These are phyloP conservation scores for Semaprochilodus insignis DNA, from an alignment of 2,797 vertebrate species.

Conservation along the genomic window DNA sequence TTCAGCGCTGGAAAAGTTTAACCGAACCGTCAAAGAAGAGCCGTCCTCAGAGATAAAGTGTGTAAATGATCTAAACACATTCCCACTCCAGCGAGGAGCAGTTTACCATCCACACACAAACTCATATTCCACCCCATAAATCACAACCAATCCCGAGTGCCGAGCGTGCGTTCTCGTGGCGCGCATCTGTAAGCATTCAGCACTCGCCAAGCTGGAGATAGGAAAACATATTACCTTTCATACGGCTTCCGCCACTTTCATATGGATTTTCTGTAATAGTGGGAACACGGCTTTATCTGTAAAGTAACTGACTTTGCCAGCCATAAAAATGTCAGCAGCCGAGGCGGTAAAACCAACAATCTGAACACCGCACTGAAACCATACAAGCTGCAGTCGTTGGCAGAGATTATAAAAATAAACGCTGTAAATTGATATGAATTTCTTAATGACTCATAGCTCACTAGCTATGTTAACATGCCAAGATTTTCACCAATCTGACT, in stretches of 20 bases:
- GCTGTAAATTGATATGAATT: background rate
- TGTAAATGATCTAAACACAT: conserved; percentile 21
- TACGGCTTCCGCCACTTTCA: background rate
- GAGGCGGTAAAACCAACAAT: background rate
- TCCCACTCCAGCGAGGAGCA: background rate
- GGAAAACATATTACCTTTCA: conserved; percentile 25
- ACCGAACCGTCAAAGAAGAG: background rate
- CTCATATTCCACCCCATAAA: conserved; percentile 8
- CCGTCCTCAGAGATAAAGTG: background rate
- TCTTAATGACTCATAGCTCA: background rate
- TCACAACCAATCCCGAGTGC: background rate
- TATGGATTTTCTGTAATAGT: conserved; percentile 4
- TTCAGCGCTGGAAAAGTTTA: background rate
- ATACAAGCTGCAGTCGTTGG: background rate
- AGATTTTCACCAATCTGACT: too few relatives aligned
- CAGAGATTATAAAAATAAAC: background rate
- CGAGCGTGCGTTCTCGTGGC: background rate
- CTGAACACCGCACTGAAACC: background rate
- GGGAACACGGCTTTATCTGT: conserved; percentile 20
- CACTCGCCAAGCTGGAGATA: background rate
- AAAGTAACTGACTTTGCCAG: background rate
- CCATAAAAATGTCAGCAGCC: background rate
- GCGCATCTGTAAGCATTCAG: background rate
- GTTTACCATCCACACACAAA: background rate
- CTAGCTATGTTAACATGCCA: too few relatives aligned